These are phyloP conservation scores for Trisateles emortualis DNA, from an alignment of 2,888 invertebrate genomes.

Conservation along the genomic window DNA sequence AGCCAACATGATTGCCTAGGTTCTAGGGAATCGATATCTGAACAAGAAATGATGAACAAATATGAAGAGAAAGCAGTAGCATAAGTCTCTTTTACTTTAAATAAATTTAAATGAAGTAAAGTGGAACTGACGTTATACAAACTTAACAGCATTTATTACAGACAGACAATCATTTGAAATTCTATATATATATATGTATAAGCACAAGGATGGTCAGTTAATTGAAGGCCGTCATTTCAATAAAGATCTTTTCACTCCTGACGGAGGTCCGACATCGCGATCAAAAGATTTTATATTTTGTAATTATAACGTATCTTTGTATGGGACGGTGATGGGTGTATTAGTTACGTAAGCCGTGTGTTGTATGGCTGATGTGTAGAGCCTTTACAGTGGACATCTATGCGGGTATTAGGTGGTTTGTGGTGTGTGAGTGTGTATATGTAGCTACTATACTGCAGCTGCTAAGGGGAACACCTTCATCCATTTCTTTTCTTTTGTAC, in stretches of 20 bases:
- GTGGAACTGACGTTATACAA: too few species aligned
- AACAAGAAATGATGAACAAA: too few species aligned
- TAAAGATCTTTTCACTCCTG: slow-evolving; percentile 69
- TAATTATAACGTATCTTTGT: slow-evolving; percentile 51
- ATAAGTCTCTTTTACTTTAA: too few species aligned
- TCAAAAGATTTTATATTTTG: slow-evolving; percentile 68
- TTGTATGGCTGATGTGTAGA: slow-evolving; percentile 14
- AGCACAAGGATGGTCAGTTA: slow-evolving; percentile 60
- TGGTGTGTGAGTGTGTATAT: slow-evolving; percentile 11
- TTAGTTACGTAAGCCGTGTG: slow-evolving; percentile 52
- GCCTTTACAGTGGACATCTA: not conserved
- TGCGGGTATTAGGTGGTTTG: slow-evolving; percentile 14
- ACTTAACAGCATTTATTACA: slow-evolving; percentile 3
- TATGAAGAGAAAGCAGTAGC: too few species aligned
- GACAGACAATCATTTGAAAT: slow-evolving; percentile 20
- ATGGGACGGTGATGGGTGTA: slow-evolving; percentile 47
- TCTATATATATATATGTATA: slow-evolving; percentile 5
- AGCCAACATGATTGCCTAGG: too few species aligned
- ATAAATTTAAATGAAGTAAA: too few species aligned
- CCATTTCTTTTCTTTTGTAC: too few species aligned
- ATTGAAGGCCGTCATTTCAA: slow-evolving; percentile 78
- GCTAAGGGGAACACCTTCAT: too few species aligned
- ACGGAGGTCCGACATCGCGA: slow-evolving; percentile 74
- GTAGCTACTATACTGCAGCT: too few species aligned
- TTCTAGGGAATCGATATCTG: too few species aligned